Evolutionary conservation across 2,113 vertebrate species (phyloP).

Genomic region (Peucedramus taeniatus): DNA sequence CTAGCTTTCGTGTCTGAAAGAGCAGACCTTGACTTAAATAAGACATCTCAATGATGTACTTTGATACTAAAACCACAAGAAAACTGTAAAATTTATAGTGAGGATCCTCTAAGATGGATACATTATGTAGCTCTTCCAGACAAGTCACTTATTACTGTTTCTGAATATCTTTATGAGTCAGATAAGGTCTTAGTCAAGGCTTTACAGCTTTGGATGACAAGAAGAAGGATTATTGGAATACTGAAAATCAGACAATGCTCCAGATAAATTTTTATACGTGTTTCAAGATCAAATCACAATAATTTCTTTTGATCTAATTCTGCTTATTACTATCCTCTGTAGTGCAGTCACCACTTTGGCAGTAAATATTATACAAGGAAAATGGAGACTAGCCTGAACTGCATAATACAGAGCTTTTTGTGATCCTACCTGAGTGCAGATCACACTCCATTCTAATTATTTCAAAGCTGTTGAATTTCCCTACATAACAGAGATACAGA

Average conservation of each 20-base stretch:
- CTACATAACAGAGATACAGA: not conserved
- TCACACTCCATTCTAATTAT: not conserved
- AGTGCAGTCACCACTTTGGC: not conserved
- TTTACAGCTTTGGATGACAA: not conserved
- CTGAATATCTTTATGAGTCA: too few species aligned
- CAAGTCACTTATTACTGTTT: not conserved
- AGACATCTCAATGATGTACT: not conserved
- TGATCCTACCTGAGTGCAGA: not conserved
- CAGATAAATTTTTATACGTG: not conserved
- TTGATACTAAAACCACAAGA: not conserved
- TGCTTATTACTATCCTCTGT: not conserved
- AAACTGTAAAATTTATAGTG: not conserved
- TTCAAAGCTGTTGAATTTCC: not conserved
- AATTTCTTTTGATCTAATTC: not conserved
- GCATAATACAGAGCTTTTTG: not conserved
- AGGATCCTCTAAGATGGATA: not conserved
- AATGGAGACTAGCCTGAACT: not conserved
- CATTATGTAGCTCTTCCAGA: not conserved
- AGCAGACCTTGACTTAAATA: not conserved
- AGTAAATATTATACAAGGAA: not conserved
- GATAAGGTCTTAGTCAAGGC: not conserved
- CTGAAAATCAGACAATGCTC: not conserved
- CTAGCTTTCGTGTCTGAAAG: fast-evolving
- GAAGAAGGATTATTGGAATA: not conserved
- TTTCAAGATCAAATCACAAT: not conserved